phyloP scores from a whole-genome alignment of 2,888 invertebrate genomes.

The Steinernema hermaphroditum region DNA sequence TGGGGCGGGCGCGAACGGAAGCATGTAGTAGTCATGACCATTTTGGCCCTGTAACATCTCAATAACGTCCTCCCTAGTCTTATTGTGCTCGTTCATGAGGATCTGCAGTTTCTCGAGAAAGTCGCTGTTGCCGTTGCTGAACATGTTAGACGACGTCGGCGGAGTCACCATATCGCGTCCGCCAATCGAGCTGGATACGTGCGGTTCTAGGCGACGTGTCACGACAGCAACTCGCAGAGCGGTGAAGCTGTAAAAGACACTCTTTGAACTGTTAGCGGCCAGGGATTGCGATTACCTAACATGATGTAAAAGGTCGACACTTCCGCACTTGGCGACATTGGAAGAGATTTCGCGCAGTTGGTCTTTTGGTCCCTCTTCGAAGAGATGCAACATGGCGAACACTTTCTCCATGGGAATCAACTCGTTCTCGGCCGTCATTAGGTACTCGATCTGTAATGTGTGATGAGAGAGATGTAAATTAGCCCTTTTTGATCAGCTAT shows the following conservation, averaged over 20 bases:
- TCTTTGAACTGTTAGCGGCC: background rate
- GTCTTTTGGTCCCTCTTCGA: slow-evolving; percentile 31
- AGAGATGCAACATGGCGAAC: slow-evolving; percentile 36
- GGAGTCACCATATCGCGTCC: slow-evolving; percentile 5
- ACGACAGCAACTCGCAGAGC: slow-evolving; percentile 47
- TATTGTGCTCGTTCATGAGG: slow-evolving; percentile 2
- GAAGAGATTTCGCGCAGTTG: slow-evolving; percentile 43
- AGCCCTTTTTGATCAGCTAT: no score
- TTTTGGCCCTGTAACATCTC: background rate
- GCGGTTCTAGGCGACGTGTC: slow-evolving; percentile 33
- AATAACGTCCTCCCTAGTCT: slow-evolving; percentile 1
- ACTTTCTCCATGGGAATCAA: slow-evolving; percentile 43
- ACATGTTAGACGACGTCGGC: slow-evolving; percentile 6
- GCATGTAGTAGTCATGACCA: background rate
- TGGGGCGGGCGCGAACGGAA: slow-evolving; percentile 13
- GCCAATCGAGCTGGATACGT: background rate
- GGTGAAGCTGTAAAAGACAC: slow-evolving; percentile 42
- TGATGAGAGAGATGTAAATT: no score
- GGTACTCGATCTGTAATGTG: slow-evolving; percentile 41
- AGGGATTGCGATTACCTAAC: slow-evolving; percentile 33
- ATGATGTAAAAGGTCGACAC: slow-evolving; percentile 38
- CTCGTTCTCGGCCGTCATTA: slow-evolving; percentile 43
- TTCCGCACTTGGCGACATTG: slow-evolving; percentile 43
- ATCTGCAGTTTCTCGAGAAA: slow-evolving; percentile 10
- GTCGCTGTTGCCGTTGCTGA: background rate